Evolutionary conservation across 2,888 invertebrate species (phyloP), one percentile per base, ranked within the genome.

Genomic region (Hedychridium roseum): DNA sequence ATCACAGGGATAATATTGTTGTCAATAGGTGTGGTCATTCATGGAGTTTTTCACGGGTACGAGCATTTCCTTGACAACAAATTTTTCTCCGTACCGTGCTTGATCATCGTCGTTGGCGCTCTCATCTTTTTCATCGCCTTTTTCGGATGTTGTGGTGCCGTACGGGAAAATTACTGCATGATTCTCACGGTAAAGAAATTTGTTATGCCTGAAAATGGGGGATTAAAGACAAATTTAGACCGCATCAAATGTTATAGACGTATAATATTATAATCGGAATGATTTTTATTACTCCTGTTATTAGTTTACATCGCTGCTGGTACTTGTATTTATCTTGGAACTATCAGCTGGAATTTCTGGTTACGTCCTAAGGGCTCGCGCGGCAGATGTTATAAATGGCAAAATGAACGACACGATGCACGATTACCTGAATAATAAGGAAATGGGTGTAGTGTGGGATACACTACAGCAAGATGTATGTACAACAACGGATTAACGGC

Each of bases 141-240:
- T 78, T 88, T 92, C 67, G 94, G 94, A 48, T 94, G 94, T 80
- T 94, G 91, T 80, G 94, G 94, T 31, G 93, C 94, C 0, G 84
- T 88, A 60, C 88, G 86, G 70, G 92, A 94, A 76, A 92, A 89
- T 79, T 89, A 92, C 74, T 86, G 88, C 70, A 86, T 94, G 84
- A 87, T 88, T 28, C 82, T 92, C 73, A 87, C 87, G 72, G 92
- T 92, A 81, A 85, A 87, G 3, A 28, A n/a, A 28, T 3, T 28
- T n/a, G 28, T 28, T n/a, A 3, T 28, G 7, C 7, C 11, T 28
- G 5, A 4, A 12, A 9, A n/a, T 28, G 3, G 7, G 4, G 2
- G 17, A 2, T 3, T 6, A 16, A 15, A 4, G 16, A 32, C 16
- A 7, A 32, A 6, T 1, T 1, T 17, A 23, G 5, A 23, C 23